Conservation (phyloP, 2,888 invertebrate genomes). For the Xylota segnis region DNA sequence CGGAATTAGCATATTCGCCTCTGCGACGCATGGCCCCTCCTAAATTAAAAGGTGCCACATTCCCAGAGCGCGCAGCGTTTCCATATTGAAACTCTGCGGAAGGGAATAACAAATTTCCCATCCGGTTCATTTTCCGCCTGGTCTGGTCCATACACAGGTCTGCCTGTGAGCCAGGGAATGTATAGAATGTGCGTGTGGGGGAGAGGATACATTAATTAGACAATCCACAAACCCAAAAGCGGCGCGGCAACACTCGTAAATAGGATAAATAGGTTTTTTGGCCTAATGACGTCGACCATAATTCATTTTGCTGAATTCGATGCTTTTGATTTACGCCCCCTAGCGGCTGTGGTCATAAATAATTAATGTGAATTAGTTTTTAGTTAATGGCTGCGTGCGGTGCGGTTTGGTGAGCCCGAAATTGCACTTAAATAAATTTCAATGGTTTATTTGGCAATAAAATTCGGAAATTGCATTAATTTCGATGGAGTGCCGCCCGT, state of each 20-base stretch:
- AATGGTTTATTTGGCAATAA: constrained; percentile 27
- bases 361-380: constrained; percentile 60
- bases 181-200: constrained; percentile 2
- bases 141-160: constrained; percentile 13
- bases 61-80: not conserved
- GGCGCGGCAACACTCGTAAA: constrained; percentile 40
- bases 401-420: constrained; percentile 3
- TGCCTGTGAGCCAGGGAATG: constrained; percentile 12
- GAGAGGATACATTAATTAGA: constrained; percentile 65
- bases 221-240: constrained; percentile 29
- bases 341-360: constrained; percentile 36
- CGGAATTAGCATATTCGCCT: constrained; percentile 61
- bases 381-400: constrained; percentile 27
- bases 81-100: constrained; percentile 47
- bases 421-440: constrained; percentile 50
- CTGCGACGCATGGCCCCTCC: not conserved
- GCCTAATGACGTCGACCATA: constrained; percentile 54
- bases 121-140: constrained; percentile 60
- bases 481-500: constrained; percentile 47
- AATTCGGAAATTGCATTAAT: constrained; percentile 45
- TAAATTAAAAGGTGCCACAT: constrained; percentile 34
- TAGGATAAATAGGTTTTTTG: constrained; percentile 57
- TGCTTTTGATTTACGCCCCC: constrained; percentile 62
- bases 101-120: constrained; percentile 73
- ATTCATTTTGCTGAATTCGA: constrained; percentile 62